phyloP scores from a whole-genome alignment of 2,888 invertebrate species.

The Drosophila affinis region DNA sequence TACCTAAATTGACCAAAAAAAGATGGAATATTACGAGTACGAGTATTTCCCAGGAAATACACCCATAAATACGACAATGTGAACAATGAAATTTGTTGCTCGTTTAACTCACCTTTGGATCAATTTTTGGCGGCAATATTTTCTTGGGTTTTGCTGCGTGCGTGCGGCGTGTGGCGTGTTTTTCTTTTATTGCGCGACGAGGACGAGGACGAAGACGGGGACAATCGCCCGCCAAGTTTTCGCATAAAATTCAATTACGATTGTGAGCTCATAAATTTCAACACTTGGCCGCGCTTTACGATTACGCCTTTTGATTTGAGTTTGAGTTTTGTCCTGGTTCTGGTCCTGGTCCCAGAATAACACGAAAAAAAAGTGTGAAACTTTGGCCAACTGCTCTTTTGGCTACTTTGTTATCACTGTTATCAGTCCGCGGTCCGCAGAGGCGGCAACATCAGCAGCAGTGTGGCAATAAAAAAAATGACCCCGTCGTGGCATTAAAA shows the following conservation, averaged over 20 bases:
- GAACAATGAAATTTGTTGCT: slow-evolving; percentile 27
- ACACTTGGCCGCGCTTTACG: slow-evolving; percentile 60
- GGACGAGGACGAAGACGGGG: slow-evolving; percentile 23
- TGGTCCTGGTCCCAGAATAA: background rate
- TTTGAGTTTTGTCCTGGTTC: background rate
- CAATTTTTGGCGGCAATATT: slow-evolving; percentile 39
- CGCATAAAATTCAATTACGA: slow-evolving; percentile 76
- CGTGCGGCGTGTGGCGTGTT: background rate
- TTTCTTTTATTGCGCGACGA: slow-evolving; percentile 39
- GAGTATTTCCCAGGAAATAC: background rate
- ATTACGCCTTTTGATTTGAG: slow-evolving; percentile 43
- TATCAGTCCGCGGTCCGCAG: slow-evolving; percentile 50
- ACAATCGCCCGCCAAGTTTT: slow-evolving; percentile 55
- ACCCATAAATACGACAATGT: slow-evolving; percentile 5
- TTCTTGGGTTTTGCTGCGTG: slow-evolving; percentile 6
- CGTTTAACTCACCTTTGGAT: slow-evolving; percentile 28
- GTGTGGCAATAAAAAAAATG: slow-evolving; percentile 63
- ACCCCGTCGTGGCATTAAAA: slow-evolving; percentile 60
- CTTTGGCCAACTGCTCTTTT: slow-evolving; percentile 33
- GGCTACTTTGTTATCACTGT: slow-evolving; percentile 60
- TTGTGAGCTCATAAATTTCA: slow-evolving; percentile 63
- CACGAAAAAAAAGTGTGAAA: slow-evolving; percentile 31
- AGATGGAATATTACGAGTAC: slow-evolving; percentile 5
- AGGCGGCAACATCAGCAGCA: background rate
- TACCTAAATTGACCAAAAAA: slow-evolving; percentile 25